Evolutionary conservation across 2,888 invertebrate species (phyloP), one percentile per base, ranked within the genome.

Genomic region (Ariolimax columbianus): DNA sequence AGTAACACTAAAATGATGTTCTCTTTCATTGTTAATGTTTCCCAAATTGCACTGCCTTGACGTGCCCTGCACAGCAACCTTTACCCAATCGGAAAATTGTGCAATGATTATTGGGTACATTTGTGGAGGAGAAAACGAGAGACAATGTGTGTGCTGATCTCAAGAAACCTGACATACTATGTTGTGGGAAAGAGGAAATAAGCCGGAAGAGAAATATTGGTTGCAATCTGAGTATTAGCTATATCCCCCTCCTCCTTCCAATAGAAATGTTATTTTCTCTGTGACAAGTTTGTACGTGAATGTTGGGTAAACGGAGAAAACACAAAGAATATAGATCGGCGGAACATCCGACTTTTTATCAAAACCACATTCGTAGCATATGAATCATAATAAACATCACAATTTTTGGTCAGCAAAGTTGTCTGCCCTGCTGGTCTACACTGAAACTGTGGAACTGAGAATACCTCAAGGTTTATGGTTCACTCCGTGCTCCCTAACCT

Each of bases 251-350:
- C 43, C 43, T 47, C 43, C 73, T 43, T 51, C 51, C 51, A 55
- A 36, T 33, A 77, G 30, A 51, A 36, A 55, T 30, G 19, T 77
- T 77, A 23, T 55, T 55, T 33, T 36, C 63, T n/a, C 63, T n/a
- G 17, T 63, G 63, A 36, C 63, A 63, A 23, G 40, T 59, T 36
- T 78, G 63, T 59, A 1, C n/a, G 30, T n/a, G 63, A 51, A 78
- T 78, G 38, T 63, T 47, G 33, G 19, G 40, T 63, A 80, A 80
- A 36, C 70, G 47, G 17, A 26, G 68, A 68, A 68, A 43, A 68
- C 51, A 80, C 80, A 80, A 80, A 80, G 70, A 80, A 80, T 70
- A 80, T 70, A 66, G 36, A n/a, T 38, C 40, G 30, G 38, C 55
- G 55, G 55, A 77, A 26, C 47, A 77, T 77, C 55, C 59, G 59